Evolutionary conservation across 2,113 vertebrate genomes (phyloP).

Genomic region (Diadophis punctatus): DNA sequence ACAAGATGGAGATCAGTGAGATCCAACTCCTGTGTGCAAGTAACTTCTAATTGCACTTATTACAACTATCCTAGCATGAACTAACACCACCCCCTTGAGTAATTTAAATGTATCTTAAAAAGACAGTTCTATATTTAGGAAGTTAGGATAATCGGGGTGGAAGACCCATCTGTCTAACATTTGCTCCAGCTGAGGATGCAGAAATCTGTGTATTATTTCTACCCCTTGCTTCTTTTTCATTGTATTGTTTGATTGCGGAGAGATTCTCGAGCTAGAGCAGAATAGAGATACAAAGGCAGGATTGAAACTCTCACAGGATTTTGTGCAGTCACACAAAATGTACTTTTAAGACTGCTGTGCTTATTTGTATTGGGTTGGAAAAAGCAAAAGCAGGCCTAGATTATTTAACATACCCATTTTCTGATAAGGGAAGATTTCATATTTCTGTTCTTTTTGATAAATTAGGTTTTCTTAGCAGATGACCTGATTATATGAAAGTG

Average conservation of each 20-base stretch:
- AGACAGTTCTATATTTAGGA: constrained; percentile 81
- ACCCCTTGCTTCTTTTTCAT: constrained; percentile 55
- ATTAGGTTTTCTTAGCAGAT: not conserved
- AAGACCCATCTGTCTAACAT: constrained; percentile 80
- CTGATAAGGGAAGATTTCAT: not conserved
- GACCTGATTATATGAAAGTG: not conserved
- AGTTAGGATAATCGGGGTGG: constrained; percentile 79
- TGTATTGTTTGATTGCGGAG: constrained; percentile 46
- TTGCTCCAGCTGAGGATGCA: constrained; percentile 73
- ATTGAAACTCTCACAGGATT: constrained; percentile 19
- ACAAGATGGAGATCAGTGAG: constrained; percentile 43
- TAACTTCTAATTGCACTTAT: constrained; percentile 76
- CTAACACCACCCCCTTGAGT: constrained; percentile 75
- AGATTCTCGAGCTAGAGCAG: constrained; percentile 10
- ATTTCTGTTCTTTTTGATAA: not conserved
- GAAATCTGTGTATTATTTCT: constrained; percentile 68
- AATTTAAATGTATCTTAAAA: constrained; percentile 74
- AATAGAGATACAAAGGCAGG: not conserved
- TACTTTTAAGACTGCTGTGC: not conserved
- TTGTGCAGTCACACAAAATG: not conserved
- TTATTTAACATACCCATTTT: not conserved
- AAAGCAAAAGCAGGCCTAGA: not conserved
- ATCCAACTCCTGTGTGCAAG: constrained; percentile 66
- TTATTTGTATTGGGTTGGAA: not conserved
- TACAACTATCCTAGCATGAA: constrained; percentile 73